Evolutionary conservation across 2,888 invertebrate genomes (phyloP).

Genomic region (Daptonema setosum): DNA sequence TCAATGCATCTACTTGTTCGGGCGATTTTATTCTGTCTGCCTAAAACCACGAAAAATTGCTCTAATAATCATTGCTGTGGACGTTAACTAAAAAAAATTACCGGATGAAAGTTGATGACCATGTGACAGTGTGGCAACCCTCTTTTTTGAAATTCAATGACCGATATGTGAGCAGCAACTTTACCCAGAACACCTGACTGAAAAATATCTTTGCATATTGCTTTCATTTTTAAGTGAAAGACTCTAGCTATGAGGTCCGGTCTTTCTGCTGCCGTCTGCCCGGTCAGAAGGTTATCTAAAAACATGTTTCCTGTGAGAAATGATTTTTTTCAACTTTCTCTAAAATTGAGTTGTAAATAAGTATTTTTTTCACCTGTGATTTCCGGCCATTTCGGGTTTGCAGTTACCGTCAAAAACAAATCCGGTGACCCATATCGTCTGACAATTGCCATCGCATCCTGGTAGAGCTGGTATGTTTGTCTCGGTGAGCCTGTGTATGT

Average conservation of each 20-base stretch:
- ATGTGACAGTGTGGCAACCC: too few species aligned
- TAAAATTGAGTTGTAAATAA: too few species aligned
- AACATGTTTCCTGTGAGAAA: too few species aligned
- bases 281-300: neutral
- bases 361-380: neutral
- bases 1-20: neutral
- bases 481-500: conserved; percentile 5
- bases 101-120: too few species aligned
- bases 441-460: conserved; percentile 5
- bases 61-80: too few species aligned
- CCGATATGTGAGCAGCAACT: too few species aligned
- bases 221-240: neutral
- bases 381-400: neutral
- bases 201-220: neutral
- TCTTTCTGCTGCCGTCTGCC: neutral
- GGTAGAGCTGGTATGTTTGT: conserved; percentile 6
- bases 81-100: too few species aligned
- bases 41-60: too few species aligned
- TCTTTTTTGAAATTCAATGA: too few species aligned
- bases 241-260: neutral
- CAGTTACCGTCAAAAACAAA: neutral
- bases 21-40: too few species aligned
- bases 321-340: too few species aligned
- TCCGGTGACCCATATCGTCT: neutral
- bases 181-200: too few species aligned